Percentiles rank a stretch among this genome's conserved stretches.
These are phyloP conservation scores for Apeira syringaria DNA, from an alignment of 2,888 invertebrate species.

Conservation along the genomic window DNA sequence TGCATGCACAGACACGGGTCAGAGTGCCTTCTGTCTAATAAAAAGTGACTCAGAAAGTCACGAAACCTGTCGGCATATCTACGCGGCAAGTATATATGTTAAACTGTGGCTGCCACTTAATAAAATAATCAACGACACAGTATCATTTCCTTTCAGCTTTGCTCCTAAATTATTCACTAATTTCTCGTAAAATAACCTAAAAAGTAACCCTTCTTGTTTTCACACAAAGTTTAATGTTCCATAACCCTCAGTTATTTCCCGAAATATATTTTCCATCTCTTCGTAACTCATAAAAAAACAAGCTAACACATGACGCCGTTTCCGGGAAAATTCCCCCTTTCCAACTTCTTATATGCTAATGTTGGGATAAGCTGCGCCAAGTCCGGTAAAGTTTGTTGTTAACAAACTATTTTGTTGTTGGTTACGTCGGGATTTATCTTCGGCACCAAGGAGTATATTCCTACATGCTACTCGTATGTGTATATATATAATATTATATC, in stretches of 20 bases:
- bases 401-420: constrained; percentile 53
- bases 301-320: constrained; percentile 45
- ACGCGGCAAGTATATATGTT: too few species aligned
- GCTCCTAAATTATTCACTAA: too few species aligned
- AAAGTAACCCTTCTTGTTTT: not conserved
- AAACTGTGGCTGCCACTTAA: too few species aligned
- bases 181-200: too few species aligned
- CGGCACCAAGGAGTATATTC: constrained; percentile 32
- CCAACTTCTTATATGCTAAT: constrained; percentile 65
- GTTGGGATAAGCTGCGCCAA: constrained; percentile 53
- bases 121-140: too few species aligned
- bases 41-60: too few species aligned
- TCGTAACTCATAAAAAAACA: constrained; percentile 39
- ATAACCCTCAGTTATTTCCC: constrained; percentile 9
- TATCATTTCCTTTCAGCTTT: too few species aligned
- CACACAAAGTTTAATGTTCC: not conserved
- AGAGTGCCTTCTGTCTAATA: too few species aligned
- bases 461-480: too few species aligned
- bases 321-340: constrained; percentile 39
- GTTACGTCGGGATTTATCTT: constrained; percentile 41
- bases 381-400: constrained; percentile 48
- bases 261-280: constrained; percentile 46
- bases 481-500: too few species aligned
- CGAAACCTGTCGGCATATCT: too few species aligned
- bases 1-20: too few species aligned